Conservation (phyloP, 2,888 invertebrate species). For the Bugula neritina region DNA sequence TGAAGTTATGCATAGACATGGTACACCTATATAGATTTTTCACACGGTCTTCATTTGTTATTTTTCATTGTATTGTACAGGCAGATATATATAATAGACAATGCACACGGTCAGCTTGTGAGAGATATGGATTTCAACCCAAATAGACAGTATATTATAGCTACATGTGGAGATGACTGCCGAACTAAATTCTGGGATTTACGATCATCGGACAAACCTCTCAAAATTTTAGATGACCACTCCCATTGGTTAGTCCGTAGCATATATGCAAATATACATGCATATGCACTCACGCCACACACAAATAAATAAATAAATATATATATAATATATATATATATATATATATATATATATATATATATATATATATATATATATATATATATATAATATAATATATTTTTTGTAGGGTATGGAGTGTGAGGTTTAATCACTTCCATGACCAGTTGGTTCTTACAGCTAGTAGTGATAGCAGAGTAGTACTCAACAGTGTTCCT, state of each 20-base stretch:
- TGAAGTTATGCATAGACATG: too few species aligned
- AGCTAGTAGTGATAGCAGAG: constrained; percentile 88
- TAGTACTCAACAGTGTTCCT: constrained; percentile 77
- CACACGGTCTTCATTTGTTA: too few species aligned
- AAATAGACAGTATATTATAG: constrained; percentile 90
- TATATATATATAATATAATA: too few species aligned
- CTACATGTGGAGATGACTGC: constrained; percentile 92
- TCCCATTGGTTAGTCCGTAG: constrained; percentile 58
- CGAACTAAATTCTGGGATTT: constrained; percentile 93
- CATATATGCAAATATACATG: not conserved
- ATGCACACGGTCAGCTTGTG: constrained; percentile 80
- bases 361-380: too few species aligned
- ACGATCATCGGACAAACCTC: constrained; percentile 63
- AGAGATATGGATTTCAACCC: constrained; percentile 92
- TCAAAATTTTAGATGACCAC: constrained; percentile 62
- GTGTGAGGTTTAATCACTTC: constrained; percentile 86
- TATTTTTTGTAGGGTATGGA: constrained; percentile 93
- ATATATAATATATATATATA: too few species aligned
- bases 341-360: too few species aligned
- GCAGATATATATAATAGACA: constrained; percentile 75
- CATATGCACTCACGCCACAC: too few species aligned
- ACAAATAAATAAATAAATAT: too few species aligned
- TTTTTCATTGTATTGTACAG: constrained; percentile 39
- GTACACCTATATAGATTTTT: too few species aligned
- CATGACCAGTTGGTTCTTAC: constrained; percentile 92